A percentile compares a stretch with the other conserved stretches of the same genome.
phyloP scores from a whole-genome alignment of 2,888 invertebrate genomes.

The Mythimna pallens region DNA sequence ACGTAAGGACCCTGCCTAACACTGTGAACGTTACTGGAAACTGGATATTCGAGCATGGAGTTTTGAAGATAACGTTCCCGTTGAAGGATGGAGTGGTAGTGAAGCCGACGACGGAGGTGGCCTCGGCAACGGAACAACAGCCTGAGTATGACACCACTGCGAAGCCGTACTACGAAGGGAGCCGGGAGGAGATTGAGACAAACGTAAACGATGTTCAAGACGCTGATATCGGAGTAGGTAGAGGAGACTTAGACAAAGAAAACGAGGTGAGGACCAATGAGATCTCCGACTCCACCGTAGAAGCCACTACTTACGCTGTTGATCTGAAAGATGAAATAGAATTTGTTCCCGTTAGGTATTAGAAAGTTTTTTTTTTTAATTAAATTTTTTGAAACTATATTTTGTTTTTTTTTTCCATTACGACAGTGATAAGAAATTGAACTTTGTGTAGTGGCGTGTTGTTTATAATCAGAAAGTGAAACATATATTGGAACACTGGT shows the following conservation, averaged over 20 bases:
- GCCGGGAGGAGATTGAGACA: slow-evolving; percentile 77
- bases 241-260: slow-evolving; percentile 64
- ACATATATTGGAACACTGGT: neutral
- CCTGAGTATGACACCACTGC: slow-evolving; percentile 24
- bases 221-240: slow-evolving; percentile 72
- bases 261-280: slow-evolving; percentile 74
- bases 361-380: slow-evolving; percentile 28
- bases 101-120: slow-evolving; percentile 38
- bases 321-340: slow-evolving; percentile 81
- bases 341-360: slow-evolving; percentile 80
- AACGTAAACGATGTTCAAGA: slow-evolving; percentile 59
- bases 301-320: slow-evolving; percentile 84
- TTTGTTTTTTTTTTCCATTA: slow-evolving; percentile 36
- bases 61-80: slow-evolving; percentile 79
- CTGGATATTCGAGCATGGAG: slow-evolving; percentile 77
- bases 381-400: slow-evolving; percentile 17
- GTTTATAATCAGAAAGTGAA: slow-evolving; percentile 42
- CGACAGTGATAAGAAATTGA: slow-evolving; percentile 33
- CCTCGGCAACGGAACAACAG: slow-evolving; percentile 53
- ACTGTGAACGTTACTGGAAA: slow-evolving; percentile 75
- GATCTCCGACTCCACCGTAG: slow-evolving; percentile 68
- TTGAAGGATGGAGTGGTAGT: slow-evolving; percentile 61
- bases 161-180: slow-evolving; percentile 48
- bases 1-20: slow-evolving; percentile 75
- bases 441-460: slow-evolving; percentile 22